phyloP scores from a whole-genome alignment of 2,797 vertebrate species.

The Onychomys torridus region DNA sequence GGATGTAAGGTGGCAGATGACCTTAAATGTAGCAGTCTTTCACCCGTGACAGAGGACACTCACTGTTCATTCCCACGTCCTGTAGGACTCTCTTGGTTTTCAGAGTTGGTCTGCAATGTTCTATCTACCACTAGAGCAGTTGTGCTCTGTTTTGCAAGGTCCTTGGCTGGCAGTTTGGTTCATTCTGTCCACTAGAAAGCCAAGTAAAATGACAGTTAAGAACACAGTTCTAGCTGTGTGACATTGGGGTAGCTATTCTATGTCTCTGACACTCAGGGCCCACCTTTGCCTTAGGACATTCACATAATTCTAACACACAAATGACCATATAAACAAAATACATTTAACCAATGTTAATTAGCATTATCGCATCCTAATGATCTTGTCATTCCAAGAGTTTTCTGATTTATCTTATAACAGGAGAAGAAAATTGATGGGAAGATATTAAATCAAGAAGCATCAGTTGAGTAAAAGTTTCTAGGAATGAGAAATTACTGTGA shows the following conservation, averaged over 20 bases:
- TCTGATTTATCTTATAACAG: constrained; percentile 18
- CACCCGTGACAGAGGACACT: neutral
- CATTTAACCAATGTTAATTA: neutral
- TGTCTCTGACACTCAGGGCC: neutral
- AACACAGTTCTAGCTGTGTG: neutral
- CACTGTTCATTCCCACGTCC: neutral
- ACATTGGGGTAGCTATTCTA: neutral
- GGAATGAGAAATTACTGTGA: neutral
- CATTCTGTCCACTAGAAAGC: neutral
- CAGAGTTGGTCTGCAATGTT: neutral
- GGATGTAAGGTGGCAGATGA: neutral
- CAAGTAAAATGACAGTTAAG: neutral
- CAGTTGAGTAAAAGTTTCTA: constrained; percentile 19
- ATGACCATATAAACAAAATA: neutral
- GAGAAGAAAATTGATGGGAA: constrained; percentile 17
- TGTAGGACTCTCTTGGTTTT: neutral
- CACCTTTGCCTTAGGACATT: neutral
- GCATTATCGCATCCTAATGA: neutral
- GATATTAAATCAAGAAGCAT: constrained; percentile 27
- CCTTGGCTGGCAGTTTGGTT: neutral
- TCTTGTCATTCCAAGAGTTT: constrained; percentile 5
- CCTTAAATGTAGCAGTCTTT: neutral
- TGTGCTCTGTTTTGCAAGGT: too few species aligned
- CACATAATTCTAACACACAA: neutral
- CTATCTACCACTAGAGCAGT: neutral